Conservation (phyloP, 2,113 vertebrate species). For the Cepphus grylle region DNA sequence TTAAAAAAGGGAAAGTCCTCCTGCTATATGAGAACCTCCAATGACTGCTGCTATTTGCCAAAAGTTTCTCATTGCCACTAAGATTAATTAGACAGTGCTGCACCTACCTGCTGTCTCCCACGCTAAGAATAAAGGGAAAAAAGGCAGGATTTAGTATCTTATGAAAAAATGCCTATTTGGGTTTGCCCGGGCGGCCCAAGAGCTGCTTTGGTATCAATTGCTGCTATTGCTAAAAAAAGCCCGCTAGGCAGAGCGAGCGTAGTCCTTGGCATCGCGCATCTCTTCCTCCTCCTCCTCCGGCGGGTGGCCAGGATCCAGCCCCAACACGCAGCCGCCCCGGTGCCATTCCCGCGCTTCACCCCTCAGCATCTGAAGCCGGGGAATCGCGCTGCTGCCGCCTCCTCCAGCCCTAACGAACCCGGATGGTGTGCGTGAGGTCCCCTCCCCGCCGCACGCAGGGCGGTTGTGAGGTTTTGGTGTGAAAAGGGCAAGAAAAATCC, state of each 20-base stretch:
- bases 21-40: background rate
- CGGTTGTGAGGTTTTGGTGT: background rate
- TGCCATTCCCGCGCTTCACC: background rate
- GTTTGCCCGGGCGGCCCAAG: background rate
- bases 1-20: background rate
- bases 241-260: background rate
- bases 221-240: background rate
- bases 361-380: background rate
- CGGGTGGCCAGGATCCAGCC: background rate
- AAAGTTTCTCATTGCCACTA: accelerated
- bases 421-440: accelerated
- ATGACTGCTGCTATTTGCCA: background rate
- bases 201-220: background rate
- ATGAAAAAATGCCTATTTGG: background rate
- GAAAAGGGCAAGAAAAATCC: background rate
- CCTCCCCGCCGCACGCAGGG: accelerated
- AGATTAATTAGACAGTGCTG: background rate
- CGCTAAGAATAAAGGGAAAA: background rate
- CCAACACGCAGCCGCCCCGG: background rate
- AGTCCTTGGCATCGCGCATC: background rate
- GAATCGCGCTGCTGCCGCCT: background rate
- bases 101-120: background rate
- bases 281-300: background rate
- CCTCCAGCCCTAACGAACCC: background rate
- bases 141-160: background rate